A percentile compares a stretch with the other conserved stretches of the same genome.
Evolutionary conservation across 1,140 invertebrate genomes (phyloP).

Genomic region (Drosophila prosaltans): DNA sequence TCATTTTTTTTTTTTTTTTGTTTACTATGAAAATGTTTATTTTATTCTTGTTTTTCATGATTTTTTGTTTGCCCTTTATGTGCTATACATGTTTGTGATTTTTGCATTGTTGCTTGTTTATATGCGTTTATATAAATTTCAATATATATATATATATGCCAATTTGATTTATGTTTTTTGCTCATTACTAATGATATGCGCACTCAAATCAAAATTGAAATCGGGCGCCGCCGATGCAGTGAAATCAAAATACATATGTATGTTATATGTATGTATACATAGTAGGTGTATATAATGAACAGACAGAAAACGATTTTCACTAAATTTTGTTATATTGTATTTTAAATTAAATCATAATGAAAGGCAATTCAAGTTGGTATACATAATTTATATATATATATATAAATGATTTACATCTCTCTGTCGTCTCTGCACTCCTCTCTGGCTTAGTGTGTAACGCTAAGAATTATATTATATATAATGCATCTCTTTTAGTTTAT

Average conservation of each 20-base stretch:
- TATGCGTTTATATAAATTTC: slow-evolving; percentile 63
- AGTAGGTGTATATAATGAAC: slow-evolving; percentile 18
- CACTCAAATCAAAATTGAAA: slow-evolving; percentile 60
- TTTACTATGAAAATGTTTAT: slow-evolving; percentile 75
- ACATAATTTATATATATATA: slow-evolving; percentile 56
- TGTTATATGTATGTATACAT: slow-evolving; percentile 3
- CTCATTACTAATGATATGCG: slow-evolving; percentile 64
- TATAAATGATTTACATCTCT: slow-evolving; percentile 30
- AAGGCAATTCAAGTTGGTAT: slow-evolving; percentile 74
- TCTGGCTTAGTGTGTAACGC: slow-evolving; percentile 61
- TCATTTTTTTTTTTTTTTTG: neutral
- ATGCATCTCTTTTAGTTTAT: slow-evolving; percentile 77
- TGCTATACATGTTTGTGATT: slow-evolving; percentile 77
- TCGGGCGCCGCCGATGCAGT: slow-evolving; percentile 48
- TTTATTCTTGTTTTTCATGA: slow-evolving; percentile 56
- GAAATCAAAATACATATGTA: slow-evolving; percentile 30
- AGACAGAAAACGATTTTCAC: slow-evolving; percentile 44
- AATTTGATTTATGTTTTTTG: slow-evolving; percentile 35
- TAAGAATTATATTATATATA: slow-evolving; percentile 77
- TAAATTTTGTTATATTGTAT: slow-evolving; percentile 51
- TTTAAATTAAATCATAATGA: slow-evolving; percentile 76
- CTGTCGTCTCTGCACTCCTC: neutral
- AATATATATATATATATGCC: slow-evolving; percentile 40
- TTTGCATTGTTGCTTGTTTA: slow-evolving; percentile 39
- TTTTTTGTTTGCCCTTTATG: slow-evolving; percentile 66